Evolutionary conservation across 2,113 vertebrate genomes (phyloP), one percentile per base, ranked within the genome.

Genomic region (Paraplagusia blochii): DNA sequence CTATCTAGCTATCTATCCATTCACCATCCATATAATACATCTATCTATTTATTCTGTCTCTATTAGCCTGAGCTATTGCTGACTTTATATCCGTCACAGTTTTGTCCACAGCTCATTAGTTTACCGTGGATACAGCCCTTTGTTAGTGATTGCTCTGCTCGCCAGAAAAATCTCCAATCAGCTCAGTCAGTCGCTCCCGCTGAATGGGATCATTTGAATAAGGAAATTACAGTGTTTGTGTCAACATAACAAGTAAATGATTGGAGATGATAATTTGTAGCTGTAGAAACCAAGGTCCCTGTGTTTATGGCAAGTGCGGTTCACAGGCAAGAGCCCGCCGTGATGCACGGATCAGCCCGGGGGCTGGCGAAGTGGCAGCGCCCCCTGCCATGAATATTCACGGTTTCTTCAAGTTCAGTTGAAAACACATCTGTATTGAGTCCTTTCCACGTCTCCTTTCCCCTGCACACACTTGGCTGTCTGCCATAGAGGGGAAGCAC

Each of bases 191-290:
- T 73, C 71, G 63, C 72, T 76, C 65, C 65, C 79, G 61, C 39
- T 81, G 77, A 79, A 81, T 70, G 71, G 77, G 82, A 79, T 83
- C 85, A 80, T 81, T 76, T 71, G 72, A 84, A 80, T 79, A 77
- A 76, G 66, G 66, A 81, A 86, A 86, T 82, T 83, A 79, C 87
- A 80, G 72, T 80, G 81, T 86, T 85, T 86, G 84, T 85, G 81
- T 87, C 81, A 84, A 79, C 82, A 83, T 80, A 84, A 88, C 78
- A 80, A 79, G 81, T 83, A 83, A 82, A 86, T 85, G 85, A 85
- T 83, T 72, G 72, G 66, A 69, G 82, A 85, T 86, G 81, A 86
- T 86, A 87, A 88, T 87, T 87, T 84, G 74, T 81, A 63, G 80
- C 57, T 87, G 82, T 29, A 2, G 83, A 77, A 75, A 76, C 72